phyloP scores from a whole-genome alignment of 2,797 vertebrate genomes.

The Sciurus carolinensis region DNA sequence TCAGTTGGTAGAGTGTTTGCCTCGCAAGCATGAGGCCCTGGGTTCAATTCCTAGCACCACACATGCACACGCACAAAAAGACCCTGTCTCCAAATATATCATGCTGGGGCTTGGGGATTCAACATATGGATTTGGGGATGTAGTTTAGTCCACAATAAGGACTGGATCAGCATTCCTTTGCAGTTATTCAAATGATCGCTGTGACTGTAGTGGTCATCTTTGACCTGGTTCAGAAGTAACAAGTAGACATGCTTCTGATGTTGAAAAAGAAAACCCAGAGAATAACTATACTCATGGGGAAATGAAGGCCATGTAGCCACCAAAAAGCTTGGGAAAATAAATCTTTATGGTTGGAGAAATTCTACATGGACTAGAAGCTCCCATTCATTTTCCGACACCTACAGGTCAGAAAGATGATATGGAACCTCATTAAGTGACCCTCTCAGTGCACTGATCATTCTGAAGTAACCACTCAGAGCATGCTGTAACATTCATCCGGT shows the following conservation, averaged over 20 bases:
- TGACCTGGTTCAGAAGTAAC: not conserved
- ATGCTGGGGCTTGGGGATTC: not conserved
- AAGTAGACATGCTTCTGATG: not conserved
- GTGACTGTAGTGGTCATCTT: not conserved
- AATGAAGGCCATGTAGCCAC: not conserved
- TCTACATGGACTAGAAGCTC: not conserved
- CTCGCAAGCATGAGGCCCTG: no score
- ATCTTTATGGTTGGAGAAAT: not conserved
- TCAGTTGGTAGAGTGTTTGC: no score
- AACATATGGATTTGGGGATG: not conserved
- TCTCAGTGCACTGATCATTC: not conserved
- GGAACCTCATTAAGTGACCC: not conserved
- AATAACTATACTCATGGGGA: not conserved
- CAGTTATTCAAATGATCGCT: not conserved
- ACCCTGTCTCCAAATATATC: not conserved
- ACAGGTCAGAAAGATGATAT: not conserved
- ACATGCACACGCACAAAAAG: not conserved
- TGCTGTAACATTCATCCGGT: not conserved
- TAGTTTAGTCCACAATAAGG: not conserved
- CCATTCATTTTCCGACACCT: not conserved
- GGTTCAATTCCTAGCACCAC: no score
- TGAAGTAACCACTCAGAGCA: not conserved
- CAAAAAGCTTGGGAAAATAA: not conserved
- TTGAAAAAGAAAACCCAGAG: not conserved
- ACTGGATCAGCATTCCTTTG: not conserved